A percentile compares a stretch with the other conserved stretches of the same genome.
phyloP scores from a whole-genome alignment of 2,888 invertebrate species.

The Oeneis ivallda region DNA sequence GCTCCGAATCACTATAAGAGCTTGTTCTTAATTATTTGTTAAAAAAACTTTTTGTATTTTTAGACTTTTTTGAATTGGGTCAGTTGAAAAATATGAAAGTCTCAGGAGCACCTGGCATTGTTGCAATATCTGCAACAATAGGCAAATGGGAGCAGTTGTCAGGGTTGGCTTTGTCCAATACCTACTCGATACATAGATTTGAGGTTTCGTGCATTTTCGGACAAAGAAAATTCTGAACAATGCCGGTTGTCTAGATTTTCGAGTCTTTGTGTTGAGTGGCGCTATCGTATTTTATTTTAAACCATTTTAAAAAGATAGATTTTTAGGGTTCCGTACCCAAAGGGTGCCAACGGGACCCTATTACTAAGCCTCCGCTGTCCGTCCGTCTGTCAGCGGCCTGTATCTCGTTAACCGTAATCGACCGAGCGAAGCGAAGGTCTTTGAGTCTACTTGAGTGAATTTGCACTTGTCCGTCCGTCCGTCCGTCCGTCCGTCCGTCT shows the following conservation, averaged over 20 bases:
- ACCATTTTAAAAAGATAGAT: neutral
- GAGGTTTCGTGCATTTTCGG: conserved; percentile 58
- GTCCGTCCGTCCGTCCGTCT: too few relatives aligned
- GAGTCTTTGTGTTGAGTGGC: conserved; percentile 21
- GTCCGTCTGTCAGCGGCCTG: too few relatives aligned
- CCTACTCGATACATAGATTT: conserved; percentile 65
- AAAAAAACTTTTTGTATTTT: neutral
- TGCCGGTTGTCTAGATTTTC: conserved; percentile 37
- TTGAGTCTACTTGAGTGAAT: too few relatives aligned
- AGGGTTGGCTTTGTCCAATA: conserved; percentile 64
- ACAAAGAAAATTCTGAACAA: conserved; percentile 55
- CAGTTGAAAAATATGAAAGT: conserved; percentile 38
- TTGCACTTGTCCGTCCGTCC: too few relatives aligned
- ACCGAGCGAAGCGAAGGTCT: too few relatives aligned
- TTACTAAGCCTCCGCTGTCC: too few relatives aligned
- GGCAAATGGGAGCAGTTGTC: conserved; percentile 65
- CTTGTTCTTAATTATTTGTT: too few relatives aligned
- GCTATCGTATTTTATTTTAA: conserved; percentile 17
- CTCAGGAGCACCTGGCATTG: conserved; percentile 48
- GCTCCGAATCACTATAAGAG: too few relatives aligned
- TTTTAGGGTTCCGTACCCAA: too few relatives aligned
- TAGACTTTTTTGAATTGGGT: conserved; percentile 52
- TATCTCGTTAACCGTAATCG: too few relatives aligned
- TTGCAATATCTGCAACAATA: conserved; percentile 57
- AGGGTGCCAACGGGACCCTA: too few relatives aligned